Evolutionary conservation across 2,888 invertebrate genomes (phyloP).

Genomic region (Papilio demoleus): DNA sequence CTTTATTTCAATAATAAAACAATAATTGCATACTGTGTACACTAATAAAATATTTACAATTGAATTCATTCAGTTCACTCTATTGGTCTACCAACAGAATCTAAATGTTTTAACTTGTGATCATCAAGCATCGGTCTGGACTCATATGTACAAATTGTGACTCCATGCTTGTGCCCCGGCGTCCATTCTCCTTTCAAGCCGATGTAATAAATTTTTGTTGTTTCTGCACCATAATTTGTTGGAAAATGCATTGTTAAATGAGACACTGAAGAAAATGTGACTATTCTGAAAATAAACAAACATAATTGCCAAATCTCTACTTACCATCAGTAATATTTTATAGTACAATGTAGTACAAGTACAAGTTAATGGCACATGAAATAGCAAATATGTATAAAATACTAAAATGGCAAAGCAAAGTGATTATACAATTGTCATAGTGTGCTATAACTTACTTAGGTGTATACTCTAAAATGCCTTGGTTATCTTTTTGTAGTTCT

Average conservation of each 20-base stretch:
- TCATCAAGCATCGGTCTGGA: constrained; percentile 92
- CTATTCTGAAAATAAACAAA: constrained; percentile 86
- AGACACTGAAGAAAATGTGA: constrained; percentile 94
- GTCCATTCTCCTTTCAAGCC: constrained; percentile 97
- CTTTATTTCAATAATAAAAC: neutral
- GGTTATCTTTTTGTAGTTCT: constrained; percentile 90
- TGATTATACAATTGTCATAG: too few relatives aligned
- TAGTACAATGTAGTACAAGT: too few relatives aligned
- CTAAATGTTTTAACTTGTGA: constrained; percentile 88
- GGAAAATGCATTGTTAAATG: constrained; percentile 96
- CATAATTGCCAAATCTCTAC: too few relatives aligned
- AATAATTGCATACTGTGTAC: neutral
- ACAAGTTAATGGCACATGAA: too few relatives aligned
- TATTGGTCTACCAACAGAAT: constrained; percentile 84
- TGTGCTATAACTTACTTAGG: constrained; percentile 93
- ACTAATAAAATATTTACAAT: neutral
- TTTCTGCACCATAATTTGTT: constrained; percentile 93
- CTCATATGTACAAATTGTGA: constrained; percentile 96
- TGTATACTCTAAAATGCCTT: constrained; percentile 93
- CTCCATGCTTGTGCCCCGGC: constrained; percentile 92
- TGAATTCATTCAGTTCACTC: constrained; percentile 58
- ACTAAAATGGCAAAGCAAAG: too few relatives aligned
- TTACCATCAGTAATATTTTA: too few relatives aligned
- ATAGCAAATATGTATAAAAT: too few relatives aligned
- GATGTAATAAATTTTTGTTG: constrained; percentile 95